Evolutionary conservation across 2,888 invertebrate genomes (phyloP), one percentile per base, ranked within the genome.

Genomic region (Epicampocera succincta): DNA sequence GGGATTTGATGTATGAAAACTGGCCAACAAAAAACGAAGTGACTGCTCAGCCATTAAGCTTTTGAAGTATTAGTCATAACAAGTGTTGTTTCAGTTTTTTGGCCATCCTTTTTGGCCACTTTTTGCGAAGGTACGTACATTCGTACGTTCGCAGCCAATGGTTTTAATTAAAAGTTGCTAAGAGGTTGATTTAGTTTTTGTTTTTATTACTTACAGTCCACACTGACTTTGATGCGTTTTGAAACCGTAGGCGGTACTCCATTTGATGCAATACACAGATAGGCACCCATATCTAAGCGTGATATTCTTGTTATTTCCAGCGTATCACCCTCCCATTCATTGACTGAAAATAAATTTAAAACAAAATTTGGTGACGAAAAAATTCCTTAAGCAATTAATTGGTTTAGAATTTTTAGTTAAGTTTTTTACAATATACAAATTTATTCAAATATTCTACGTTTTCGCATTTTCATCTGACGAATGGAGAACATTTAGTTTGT

Each of bases 171-270:
- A 33, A 33, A 33, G 33, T 9, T 33, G 33, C 33, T 33, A 33
- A 48, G 40, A 38, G 33, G 33, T 33, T 33, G 33, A 33, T 33
- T 33, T 33, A 12, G 4, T 38, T 29, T 29, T 6, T n/a, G 13
- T 29, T n/a, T 2, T n/a, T 25, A 4, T n/a, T 92, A 96, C 97
- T 97, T 92, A 97, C 97, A 97, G 92, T 97, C 97, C 75, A 97
- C 97, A 93, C 96, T 96, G 89, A 97, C 96, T 94, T 96, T 96
- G 89, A 97, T 97, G 89, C 96, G 93, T 92, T 97, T 97, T 90
- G 97, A 97, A 85, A 97, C 97, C 48, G 96, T 95, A 12, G 97
- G 97, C 3, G 97, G 97, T 40, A 97, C 95, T n/a, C 96, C 96
- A 89, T 97, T 97, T 77, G 90, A 89, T 68, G 98, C 97, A 86